Percentiles rank a stretch among this genome's conserved stretches.
phyloP scores from a whole-genome alignment of 2,113 vertebrate species.

The Romanogobio albipinnatus region DNA sequence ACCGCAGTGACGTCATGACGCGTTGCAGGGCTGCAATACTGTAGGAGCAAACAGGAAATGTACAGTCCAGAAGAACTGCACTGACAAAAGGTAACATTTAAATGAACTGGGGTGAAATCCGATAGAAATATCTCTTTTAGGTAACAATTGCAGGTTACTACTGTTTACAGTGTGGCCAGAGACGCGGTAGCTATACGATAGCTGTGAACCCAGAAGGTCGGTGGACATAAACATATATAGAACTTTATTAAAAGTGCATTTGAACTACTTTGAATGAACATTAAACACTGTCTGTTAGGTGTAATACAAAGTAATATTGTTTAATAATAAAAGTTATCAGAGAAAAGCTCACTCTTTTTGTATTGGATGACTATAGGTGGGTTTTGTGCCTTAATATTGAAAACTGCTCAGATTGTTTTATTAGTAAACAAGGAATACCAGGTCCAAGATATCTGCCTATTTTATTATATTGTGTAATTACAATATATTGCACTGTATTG shows the following conservation, averaged over 20 bases:
- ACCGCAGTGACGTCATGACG: conserved; percentile 64
- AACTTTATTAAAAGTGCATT: neutral
- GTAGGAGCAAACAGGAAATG: neutral
- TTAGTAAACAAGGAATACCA: neutral
- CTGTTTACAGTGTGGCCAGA: neutral
- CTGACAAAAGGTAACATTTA: too few species aligned
- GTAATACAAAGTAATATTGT: neutral
- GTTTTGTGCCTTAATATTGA: neutral
- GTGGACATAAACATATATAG: neutral
- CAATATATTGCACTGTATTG: neutral
- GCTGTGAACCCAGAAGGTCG: too few species aligned
- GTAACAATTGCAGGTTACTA: too few species aligned
- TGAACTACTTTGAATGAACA: too few species aligned
- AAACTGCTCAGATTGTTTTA: neutral
- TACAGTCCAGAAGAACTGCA: neutral
- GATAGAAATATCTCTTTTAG: too few species aligned
- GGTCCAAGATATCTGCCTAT: neutral
- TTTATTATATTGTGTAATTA: neutral
- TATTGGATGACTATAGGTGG: neutral
- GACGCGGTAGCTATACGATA: neutral
- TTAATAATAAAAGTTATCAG: neutral
- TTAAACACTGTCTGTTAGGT: too few species aligned
- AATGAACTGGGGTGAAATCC: too few species aligned
- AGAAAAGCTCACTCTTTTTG: neutral
- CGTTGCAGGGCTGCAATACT: conserved; percentile 46